These are phyloP conservation scores for Falco punctatus DNA, from an alignment of 2,113 vertebrate species.

Conservation along the genomic window DNA sequence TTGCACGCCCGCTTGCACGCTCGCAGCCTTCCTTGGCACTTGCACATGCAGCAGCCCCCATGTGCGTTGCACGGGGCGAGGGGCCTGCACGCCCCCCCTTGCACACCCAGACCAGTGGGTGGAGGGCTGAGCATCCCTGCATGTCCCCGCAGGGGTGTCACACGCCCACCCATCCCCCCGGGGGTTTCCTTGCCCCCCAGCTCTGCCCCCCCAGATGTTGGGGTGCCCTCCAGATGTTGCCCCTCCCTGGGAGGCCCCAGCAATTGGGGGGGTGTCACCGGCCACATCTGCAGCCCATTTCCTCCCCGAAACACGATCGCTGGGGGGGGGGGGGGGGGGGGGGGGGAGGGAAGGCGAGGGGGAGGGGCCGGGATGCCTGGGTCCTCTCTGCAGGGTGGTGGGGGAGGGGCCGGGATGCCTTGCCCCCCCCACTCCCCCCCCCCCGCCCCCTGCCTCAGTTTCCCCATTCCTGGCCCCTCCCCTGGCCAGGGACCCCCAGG, in stretches of 20 bases:
- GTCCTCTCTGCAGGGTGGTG: not conserved
- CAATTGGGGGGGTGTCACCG: not conserved
- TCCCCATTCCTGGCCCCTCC: not conserved
- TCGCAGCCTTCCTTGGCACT: too few species aligned
- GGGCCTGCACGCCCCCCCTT: too few species aligned
- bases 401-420: not conserved
- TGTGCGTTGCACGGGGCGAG: too few species aligned
- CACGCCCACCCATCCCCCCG: too few species aligned
- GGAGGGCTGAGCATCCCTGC: too few species aligned
- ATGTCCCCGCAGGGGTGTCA: too few species aligned
- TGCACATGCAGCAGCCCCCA: too few species aligned
- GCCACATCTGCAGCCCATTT: not conserved
- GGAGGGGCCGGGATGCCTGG: not conserved
- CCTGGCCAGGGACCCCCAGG: not conserved
- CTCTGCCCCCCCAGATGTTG: not conserved
- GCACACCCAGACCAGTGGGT: too few species aligned
- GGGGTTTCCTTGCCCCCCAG: too few species aligned
- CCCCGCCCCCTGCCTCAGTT: not conserved
- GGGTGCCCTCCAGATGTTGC: not conserved
- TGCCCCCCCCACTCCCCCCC: not conserved
- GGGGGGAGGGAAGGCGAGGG: not conserved
- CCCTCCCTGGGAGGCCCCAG: not conserved
- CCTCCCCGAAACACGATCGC: not conserved
- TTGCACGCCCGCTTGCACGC: not conserved
- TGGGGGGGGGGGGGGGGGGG: not conserved